Conservation (phyloP, 2,113 vertebrate species). For the Naja naja region DNA sequence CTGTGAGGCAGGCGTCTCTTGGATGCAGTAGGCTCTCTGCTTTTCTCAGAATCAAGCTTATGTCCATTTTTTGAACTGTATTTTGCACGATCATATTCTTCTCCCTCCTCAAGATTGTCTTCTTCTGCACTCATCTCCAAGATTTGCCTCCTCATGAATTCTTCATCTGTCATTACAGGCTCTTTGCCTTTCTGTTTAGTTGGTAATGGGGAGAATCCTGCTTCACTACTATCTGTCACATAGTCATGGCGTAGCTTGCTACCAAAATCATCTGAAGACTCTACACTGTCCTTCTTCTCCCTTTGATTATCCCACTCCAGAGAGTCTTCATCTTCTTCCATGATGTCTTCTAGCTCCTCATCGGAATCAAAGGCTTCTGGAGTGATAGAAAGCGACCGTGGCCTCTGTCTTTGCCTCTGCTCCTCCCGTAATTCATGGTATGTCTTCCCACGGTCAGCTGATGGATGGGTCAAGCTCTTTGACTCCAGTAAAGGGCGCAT, state of each 20-base stretch:
- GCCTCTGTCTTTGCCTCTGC: constrained; percentile 83
- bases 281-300: constrained; percentile 75
- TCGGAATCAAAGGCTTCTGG: constrained; percentile 88
- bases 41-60: constrained; percentile 79
- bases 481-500: constrained; percentile 86
- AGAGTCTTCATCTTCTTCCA: constrained; percentile 89
- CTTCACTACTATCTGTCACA: constrained; percentile 95
- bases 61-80: constrained; percentile 75
- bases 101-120: constrained; percentile 81
- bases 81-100: constrained; percentile 67
- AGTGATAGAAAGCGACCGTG: constrained; percentile 88
- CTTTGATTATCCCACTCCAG: constrained; percentile 81
- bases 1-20: constrained; percentile 83
- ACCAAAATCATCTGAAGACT: constrained; percentile 92
- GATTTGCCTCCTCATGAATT: constrained; percentile 95
- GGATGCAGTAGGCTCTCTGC: constrained; percentile 69
- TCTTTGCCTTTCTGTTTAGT: constrained; percentile 77
- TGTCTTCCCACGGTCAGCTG: constrained; percentile 51
- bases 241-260: constrained; percentile 94
- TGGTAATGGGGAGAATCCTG: constrained; percentile 87
- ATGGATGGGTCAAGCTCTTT: constrained; percentile 63
- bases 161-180: constrained; percentile 84
- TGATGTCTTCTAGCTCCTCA: constrained; percentile 88
- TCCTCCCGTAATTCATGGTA: constrained; percentile 67
- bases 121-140: constrained; percentile 98